phyloP scores from a whole-genome alignment of 1,140 invertebrate species.

The Patella vulgata region DNA sequence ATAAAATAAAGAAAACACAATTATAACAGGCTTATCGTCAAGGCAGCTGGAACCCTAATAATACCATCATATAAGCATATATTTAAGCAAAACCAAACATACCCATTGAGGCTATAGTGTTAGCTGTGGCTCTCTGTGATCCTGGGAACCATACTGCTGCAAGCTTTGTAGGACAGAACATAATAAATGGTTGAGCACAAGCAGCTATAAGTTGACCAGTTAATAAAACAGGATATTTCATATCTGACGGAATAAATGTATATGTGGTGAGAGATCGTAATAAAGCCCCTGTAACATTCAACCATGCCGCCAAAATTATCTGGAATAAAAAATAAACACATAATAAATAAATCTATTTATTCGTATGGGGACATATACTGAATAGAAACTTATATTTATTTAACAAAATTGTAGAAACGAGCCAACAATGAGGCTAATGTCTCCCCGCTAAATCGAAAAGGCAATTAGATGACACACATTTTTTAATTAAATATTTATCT shows the following conservation, averaged over 20 bases:
- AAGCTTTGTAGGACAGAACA: constrained; percentile 68
- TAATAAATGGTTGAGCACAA: constrained; percentile 67
- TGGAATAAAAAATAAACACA: constrained; percentile 49
- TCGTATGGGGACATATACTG: no score
- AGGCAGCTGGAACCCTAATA: no score
- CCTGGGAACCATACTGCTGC: constrained; percentile 68
- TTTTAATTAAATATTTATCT: no score
- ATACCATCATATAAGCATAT: no score
- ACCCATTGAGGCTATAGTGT: constrained; percentile 59
- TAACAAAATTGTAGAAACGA: not conserved
- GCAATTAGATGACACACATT: no score
- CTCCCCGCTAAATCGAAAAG: no score
- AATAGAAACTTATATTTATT: not conserved
- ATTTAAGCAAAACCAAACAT: no score
- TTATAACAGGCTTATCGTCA: no score
- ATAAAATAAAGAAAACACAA: no score
- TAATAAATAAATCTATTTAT: not conserved
- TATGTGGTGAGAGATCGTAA: constrained; percentile 64
- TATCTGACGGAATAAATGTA: constrained; percentile 34
- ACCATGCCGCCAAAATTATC: constrained; percentile 66
- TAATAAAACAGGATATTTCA: constrained; percentile 46
- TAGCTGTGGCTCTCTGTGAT: constrained; percentile 65
- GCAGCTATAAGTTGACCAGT: constrained; percentile 65
- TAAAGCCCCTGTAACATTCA: constrained; percentile 67
- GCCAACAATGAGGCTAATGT: no score